Percentiles rank a stretch among this genome's conserved stretches.
phyloP scores from a whole-genome alignment of 2,113 vertebrate genomes.

The Sardina pilchardus region DNA sequence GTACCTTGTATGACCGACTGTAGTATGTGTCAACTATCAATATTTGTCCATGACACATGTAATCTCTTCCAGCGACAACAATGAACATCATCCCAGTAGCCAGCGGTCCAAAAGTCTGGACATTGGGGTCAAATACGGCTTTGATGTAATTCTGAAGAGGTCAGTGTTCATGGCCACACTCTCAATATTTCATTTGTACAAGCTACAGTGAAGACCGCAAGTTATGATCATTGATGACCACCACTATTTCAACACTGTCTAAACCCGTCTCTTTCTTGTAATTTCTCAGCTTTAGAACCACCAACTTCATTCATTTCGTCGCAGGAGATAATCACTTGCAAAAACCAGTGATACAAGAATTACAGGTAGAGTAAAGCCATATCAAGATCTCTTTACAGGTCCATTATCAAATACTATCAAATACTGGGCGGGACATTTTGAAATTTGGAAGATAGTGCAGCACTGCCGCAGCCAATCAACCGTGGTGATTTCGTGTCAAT shows the following conservation, averaged over 20 bases:
- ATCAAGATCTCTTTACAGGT: too few relatives aligned
- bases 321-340: constrained; percentile 60
- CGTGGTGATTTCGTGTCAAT: too few relatives aligned
- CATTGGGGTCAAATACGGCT: constrained; percentile 68
- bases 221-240: too few relatives aligned
- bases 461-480: too few relatives aligned
- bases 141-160: constrained; percentile 68
- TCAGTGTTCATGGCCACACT: constrained; percentile 28
- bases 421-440: too few relatives aligned
- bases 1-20: too few relatives aligned
- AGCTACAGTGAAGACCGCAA: background rate
- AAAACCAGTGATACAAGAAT: constrained; percentile 62
- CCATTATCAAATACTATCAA: too few relatives aligned
- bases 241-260: background rate
- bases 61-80: constrained; percentile 43
- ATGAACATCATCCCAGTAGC: constrained; percentile 40
- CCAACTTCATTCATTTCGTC: constrained; percentile 75
- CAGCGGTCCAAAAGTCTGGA: constrained; percentile 47
- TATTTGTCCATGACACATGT: too few relatives aligned
- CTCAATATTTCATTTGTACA: too few relatives aligned
- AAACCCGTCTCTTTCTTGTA: background rate
- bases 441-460: too few relatives aligned
- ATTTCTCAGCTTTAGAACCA: constrained; percentile 64
- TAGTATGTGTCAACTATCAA: too few relatives aligned
- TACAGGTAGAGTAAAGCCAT: constrained; percentile 59